Evolutionary conservation across 2,888 invertebrate species (phyloP), one percentile per base, ranked within the genome.

Genomic region (Lithodes maja): DNA sequence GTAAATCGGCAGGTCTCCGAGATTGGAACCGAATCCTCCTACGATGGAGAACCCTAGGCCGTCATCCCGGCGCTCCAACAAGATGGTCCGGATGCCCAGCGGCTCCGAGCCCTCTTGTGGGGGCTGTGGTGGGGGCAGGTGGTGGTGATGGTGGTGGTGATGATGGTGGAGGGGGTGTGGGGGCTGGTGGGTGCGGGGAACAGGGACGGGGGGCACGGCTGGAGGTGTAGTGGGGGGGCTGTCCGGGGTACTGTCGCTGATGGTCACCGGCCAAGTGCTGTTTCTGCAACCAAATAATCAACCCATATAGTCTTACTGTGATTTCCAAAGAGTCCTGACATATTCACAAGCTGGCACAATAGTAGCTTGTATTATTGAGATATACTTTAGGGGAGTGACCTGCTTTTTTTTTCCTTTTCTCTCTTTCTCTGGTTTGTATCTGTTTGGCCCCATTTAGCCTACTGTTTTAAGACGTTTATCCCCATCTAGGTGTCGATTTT

Each of bases 41-140:
- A 95, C 95, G 68, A 95, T 95, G 85, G 94, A 94, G 93, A 95
- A 95, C 17, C 95, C 95, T 69, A 95, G 94, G 2, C 95, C 95
- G 85, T 95, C 95, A 33, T 93, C 93, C 33, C 95, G 95, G 78
- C 95, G 93, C 90, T 94, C 94, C 92, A 95, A 93, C 71, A 93
- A 92, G 89, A 95, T 94, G 77, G 93, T 94, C 91, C 91, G 79
- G 68, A 90, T 85, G 50, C 91, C 82, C 77, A 89, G 83, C n/a
- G 90, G 87, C 75, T 90, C 75, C 53, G 86, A 83, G 53, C 79
- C 50, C 77, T 89, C 69, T 53, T 84, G 82, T 50, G 87, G 82
- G 77, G 83, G 78, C 68, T 83, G 85, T 68, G 85, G 89, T 17
- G 85, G 89, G 75, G 50, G 90, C 61, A 61, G 83, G 87, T 33